phyloP scores from a whole-genome alignment of 2,113 vertebrate species.

The Prionailurus viverrinus region DNA sequence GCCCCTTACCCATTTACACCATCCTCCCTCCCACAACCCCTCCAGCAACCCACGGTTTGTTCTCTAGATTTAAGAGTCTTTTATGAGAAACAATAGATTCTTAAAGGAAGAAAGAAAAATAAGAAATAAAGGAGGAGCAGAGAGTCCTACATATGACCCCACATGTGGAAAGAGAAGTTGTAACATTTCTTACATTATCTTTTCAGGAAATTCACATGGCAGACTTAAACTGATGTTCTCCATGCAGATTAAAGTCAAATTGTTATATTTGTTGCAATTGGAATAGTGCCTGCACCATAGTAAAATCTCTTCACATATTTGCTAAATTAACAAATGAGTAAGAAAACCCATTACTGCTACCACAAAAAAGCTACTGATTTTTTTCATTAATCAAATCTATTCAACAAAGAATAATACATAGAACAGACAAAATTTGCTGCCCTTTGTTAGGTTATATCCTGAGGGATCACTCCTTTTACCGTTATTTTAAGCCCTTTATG shows the following conservation, averaged over 20 bases:
- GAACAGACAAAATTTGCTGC: neutral
- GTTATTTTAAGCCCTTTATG: neutral
- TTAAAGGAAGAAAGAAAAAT: neutral
- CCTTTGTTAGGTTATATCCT: neutral
- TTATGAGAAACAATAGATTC: neutral
- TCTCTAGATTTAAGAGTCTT: too few relatives aligned
- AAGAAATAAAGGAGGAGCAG: neutral
- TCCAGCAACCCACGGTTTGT: too few relatives aligned
- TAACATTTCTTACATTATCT: neutral
- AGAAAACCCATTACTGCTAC: neutral
- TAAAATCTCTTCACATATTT: neutral
- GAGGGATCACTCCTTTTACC: neutral
- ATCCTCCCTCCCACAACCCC: too few relatives aligned
- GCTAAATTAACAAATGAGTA: neutral
- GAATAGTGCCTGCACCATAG: neutral
- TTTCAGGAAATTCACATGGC: neutral
- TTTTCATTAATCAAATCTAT: neutral
- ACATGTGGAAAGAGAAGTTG: neutral
- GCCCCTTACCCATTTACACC: too few relatives aligned
- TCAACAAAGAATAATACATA: neutral
- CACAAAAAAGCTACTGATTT: neutral
- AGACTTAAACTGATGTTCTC: neutral
- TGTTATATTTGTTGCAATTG: neutral
- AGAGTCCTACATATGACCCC: neutral
- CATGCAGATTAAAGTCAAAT: neutral